Base-by-base conservation (phyloP, 2,888 invertebrate species). In the Ophraella communa region DNA sequence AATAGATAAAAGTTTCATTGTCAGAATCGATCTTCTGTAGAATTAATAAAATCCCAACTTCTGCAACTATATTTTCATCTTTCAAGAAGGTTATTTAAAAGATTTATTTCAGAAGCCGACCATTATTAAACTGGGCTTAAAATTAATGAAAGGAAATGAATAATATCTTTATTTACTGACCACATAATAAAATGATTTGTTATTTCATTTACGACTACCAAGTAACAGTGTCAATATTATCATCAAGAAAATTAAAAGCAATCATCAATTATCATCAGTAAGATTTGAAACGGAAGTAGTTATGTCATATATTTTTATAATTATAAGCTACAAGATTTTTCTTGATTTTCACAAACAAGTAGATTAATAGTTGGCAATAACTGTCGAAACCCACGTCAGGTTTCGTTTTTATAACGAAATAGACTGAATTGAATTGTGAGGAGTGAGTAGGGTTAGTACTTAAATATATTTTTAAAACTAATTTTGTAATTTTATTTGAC, bases 281-380 rank as follows among this genome's bases (percentile, higher is more conserved):
- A 24, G 24, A 47, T 47, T 21, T 47, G 47, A 24, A 47, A 47
- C 7, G 23, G 7, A 4, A 24, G 33, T 21, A 11, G 47, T n/a
- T 24, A 8, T 47, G 47, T 11, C 24, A 47, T 47, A 57, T 57
- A 47, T 57, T 47, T 47, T 7, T 47, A 47, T 57, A 47, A 57
- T 57, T 47, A 33, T 47, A 57, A 57, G 45, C 33, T 57, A 47
- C 47, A 47, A 47, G 47, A 27, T 47, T 18, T 47, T 57, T 57
- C 47, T 30, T 47, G 24, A 45, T 47, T 57, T 47, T 33, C 56
- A 61, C 58, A 63, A 63, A 63, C 63, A 58, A 53, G 44, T 58
- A 63, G 58, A 63, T 63, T 58, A 58, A 63, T 63, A 53, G 53
- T 17, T 44, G 53, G 63, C 58, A 58, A 58, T 63, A 63, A 58